Evolutionary conservation across 2,113 vertebrate genomes (phyloP).

Genomic region (Lophotis ruficrista): DNA sequence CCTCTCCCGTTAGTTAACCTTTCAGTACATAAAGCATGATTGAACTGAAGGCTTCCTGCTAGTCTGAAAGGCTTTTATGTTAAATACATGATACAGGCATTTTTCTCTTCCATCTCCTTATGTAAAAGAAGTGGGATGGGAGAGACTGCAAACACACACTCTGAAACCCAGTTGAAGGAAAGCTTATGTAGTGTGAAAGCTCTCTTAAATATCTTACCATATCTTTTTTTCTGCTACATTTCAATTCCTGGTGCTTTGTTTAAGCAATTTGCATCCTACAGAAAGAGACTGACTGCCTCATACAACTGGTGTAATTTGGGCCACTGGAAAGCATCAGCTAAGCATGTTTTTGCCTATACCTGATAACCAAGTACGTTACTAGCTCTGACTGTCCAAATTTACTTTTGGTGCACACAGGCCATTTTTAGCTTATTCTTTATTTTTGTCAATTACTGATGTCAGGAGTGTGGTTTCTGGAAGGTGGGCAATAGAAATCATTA

Average conservation of each 20-base stretch:
- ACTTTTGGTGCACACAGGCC: not conserved
- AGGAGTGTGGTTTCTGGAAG: not conserved
- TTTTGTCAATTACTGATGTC: conserved; percentile 19
- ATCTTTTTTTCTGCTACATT: not conserved
- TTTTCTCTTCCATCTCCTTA: not conserved
- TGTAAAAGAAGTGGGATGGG: not conserved
- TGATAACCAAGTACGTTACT: not conserved
- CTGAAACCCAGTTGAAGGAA: conserved; percentile 38
- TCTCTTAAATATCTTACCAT: not conserved
- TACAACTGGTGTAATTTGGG: not conserved
- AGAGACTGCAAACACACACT: conserved; percentile 22
- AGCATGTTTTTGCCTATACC: not conserved
- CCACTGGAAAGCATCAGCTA: not conserved
- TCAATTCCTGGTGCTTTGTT: conserved; percentile 36
- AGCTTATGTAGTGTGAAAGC: conserved; percentile 33
- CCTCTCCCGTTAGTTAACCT: conserved; percentile 38
- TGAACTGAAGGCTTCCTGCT: conserved; percentile 58
- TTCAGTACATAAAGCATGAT: conserved; percentile 58
- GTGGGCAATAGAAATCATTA: not conserved
- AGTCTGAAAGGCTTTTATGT: conserved; percentile 56
- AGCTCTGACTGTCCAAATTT: not conserved
- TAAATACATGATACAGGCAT: conserved; percentile 20
- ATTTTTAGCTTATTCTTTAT: conserved; percentile 17
- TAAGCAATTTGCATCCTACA: conserved; percentile 19
- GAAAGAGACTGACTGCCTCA: not conserved